Base-by-base conservation (phyloP, 2,888 invertebrate genomes). In the Pterobdella sp. region DNA sequence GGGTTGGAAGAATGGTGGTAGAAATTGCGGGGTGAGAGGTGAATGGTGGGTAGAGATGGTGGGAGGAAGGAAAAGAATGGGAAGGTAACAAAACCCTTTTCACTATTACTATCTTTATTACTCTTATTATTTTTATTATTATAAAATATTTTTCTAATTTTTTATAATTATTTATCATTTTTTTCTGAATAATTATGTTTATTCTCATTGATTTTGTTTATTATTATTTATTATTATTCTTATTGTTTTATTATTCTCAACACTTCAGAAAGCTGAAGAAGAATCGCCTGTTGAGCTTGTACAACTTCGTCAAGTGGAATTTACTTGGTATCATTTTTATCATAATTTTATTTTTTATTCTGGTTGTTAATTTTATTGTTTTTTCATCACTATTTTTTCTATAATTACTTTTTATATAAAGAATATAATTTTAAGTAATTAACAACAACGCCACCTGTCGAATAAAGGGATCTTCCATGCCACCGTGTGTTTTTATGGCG, bases 211-310 rank as follows among this genome's bases (percentile, higher is more conserved):
- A 35, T 32, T 71, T 52, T 35, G 34, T 71, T 63, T 31, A 34
- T 63, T 71, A 3, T 10, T 63, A 34, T 29, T 71, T 63, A 52
- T 69, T 18, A 36, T 73, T 75, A 18, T 26, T 69, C n/a, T 60
- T 32, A n/a, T n/a, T 10, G 14, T 14, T 10, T 35, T 22, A n/a
- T 29, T 42, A 10, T 49, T 66, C 68, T 49, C 69, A 76, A 76
- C 72, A 71, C 80, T 81, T 73, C 80, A 83, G 83, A 78, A 78
- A 26, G 10, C 63, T 72, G n/a, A 70, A 60, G 1, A 31, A 76
- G 75, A 91, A 91, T 84, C 85, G 86, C 73, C 85, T 88, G 60
- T 85, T 92, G 81, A 87, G 88, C 0, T 87, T 87, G 85, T 79
- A 80, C 0, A 85, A 87, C 75, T 91, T 91, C 81, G 69, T 86